Conservation (phyloP, 2,797 vertebrate genomes). For the Thalassophryne amazonica region DNA sequence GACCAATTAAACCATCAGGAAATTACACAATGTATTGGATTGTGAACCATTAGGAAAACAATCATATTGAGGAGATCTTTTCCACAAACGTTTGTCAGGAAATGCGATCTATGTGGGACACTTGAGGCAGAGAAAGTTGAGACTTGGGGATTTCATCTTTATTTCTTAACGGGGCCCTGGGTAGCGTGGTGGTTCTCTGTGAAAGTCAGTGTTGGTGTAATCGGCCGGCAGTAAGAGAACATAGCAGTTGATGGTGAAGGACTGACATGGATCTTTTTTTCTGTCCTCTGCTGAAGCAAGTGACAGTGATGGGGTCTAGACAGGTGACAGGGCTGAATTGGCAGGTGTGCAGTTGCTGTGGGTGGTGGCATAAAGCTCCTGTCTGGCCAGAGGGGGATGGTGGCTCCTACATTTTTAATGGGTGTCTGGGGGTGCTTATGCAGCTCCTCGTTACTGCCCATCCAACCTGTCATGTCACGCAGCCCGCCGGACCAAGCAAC, state of each 20-base stretch:
- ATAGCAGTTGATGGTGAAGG: slow-evolving; percentile 16
- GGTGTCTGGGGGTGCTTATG: slow-evolving; percentile 50
- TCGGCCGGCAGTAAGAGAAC: slow-evolving; percentile 20
- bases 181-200: slow-evolving; percentile 6
- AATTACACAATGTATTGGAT: slow-evolving; percentile 63
- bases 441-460: slow-evolving; percentile 62
- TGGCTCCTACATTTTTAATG: slow-evolving; percentile 68
- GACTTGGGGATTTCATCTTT: slow-evolving; percentile 10
- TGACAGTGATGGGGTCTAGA: slow-evolving; percentile 48
- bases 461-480: slow-evolving; percentile 60
- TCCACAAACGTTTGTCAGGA: slow-evolving; percentile 36
- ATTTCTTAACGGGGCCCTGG: slow-evolving; percentile 1
- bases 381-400: slow-evolving; percentile 43
- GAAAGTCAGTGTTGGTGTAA: slow-evolving; percentile 7
- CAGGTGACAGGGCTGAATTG: slow-evolving; percentile 48
- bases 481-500: slow-evolving; percentile 34
- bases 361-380: slow-evolving; percentile 19
- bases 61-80: slow-evolving; percentile 35
- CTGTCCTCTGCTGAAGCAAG: slow-evolving; percentile 24
- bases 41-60: slow-evolving; percentile 51
- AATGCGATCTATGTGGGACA: slow-evolving; percentile 14
- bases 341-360: slow-evolving; percentile 46
- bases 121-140: not conserved
- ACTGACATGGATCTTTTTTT: slow-evolving; percentile 26
- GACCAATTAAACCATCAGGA: slow-evolving; percentile 74